Conservation (phyloP, 1,140 invertebrate species). For the Sitophilus oryzae region DNA sequence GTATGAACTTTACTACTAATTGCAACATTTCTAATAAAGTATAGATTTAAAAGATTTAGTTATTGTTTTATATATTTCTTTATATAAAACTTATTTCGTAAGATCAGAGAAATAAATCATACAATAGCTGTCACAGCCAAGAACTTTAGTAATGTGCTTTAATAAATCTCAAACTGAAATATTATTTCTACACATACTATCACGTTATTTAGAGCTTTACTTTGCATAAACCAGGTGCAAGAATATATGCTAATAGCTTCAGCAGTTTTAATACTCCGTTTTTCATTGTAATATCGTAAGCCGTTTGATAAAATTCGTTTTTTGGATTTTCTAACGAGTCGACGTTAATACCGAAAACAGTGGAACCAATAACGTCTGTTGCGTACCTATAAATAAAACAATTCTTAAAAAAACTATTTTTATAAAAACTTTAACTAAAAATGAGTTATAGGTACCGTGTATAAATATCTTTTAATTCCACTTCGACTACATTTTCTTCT, state of each 20-base stretch:
- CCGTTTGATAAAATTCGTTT: conserved; percentile 48
- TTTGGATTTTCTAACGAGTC: conserved; percentile 44
- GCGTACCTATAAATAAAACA: conserved; percentile 30
- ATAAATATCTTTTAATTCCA: conserved; percentile 29
- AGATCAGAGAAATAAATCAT: too few species aligned
- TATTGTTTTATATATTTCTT: too few species aligned
- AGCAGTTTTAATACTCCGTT: neutral
- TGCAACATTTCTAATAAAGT: too few species aligned
- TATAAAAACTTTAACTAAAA: neutral
- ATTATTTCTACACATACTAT: too few species aligned
- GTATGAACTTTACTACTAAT: too few species aligned
- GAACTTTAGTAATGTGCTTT: too few species aligned
- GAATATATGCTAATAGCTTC: conserved; percentile 5
- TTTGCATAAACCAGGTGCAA: conserved; percentile 15
- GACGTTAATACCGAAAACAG: conserved; percentile 42
- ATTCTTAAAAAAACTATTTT: neutral
- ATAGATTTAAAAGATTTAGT: too few species aligned
- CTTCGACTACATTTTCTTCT: conserved; percentile 23
- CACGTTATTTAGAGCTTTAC: too few species aligned
- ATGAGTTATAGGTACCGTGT: conserved; percentile 6
- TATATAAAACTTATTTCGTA: too few species aligned
- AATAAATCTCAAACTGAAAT: too few species aligned
- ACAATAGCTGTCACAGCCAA: too few species aligned
- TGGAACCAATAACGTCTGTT: conserved; percentile 42
- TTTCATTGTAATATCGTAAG: conserved; percentile 35